A percentile compares a stretch with the other conserved stretches of the same genome.
These are phyloP conservation scores for Puffinus mauretanicus DNA, from an alignment of 2,113 vertebrate genomes.

Conservation along the genomic window DNA sequence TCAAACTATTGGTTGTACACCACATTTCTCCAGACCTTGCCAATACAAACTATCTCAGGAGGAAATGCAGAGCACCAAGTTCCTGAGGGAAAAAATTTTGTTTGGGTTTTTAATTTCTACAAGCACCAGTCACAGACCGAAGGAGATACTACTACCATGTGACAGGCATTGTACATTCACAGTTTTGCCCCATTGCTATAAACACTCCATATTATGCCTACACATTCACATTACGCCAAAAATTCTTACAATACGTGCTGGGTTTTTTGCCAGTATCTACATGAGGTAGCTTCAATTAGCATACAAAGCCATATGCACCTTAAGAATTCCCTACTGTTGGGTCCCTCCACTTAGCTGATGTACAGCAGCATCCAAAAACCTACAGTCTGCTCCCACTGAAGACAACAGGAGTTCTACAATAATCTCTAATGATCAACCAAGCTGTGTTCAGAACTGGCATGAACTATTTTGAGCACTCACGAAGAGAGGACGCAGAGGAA, in stretches of 20 bases:
- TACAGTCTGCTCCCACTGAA: background rate
- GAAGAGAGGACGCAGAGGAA: conserved; percentile 83
- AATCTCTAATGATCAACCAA: background rate
- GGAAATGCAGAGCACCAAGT: background rate
- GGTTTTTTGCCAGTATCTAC: background rate
- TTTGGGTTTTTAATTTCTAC: background rate
- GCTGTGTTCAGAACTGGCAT: background rate
- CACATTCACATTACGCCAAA: background rate
- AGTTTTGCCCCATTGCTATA: background rate
- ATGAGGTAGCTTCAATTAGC: background rate
- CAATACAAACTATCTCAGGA: background rate
- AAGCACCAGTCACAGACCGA: background rate
- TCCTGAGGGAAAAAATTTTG: background rate
- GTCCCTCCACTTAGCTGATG: background rate
- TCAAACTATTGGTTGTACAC: background rate
- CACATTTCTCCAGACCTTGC: background rate
- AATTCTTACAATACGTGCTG: background rate
- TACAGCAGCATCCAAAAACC: background rate
- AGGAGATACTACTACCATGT: background rate
- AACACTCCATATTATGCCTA: background rate
- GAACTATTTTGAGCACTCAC: conserved; percentile 77
- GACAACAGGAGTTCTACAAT: background rate
- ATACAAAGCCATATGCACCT: background rate
- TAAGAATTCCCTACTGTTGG: background rate
- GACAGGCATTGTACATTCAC: background rate